Evolutionary conservation across 2,888 invertebrate species (phyloP).

Genomic region (Lydus trimaculatus): DNA sequence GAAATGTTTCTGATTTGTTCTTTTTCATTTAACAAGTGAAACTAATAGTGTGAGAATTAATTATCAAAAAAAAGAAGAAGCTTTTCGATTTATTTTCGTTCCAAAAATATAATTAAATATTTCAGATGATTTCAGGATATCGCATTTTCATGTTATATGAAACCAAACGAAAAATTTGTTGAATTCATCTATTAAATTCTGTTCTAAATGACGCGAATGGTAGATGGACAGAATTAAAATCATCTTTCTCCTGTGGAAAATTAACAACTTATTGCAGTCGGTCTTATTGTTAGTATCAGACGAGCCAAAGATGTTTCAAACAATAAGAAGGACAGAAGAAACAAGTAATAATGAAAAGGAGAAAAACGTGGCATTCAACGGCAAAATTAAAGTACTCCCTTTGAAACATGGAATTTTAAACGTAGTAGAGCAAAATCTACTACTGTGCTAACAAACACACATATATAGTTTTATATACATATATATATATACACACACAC

Average conservation of each 20-base stretch:
- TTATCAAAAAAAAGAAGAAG: not conserved
- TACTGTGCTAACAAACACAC: not conserved
- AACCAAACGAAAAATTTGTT: not conserved
- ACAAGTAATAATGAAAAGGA: not conserved
- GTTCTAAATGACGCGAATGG: too few species aligned
- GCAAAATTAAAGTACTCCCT: not conserved
- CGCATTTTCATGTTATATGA: too few species aligned
- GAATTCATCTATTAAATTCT: not conserved
- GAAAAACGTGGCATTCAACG: not conserved
- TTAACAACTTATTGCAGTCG: not conserved
- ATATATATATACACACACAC: not conserved
- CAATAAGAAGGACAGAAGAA: not conserved
- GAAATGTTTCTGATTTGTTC: not conserved
- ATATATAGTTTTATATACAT: not conserved
- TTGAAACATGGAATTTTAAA: not conserved
- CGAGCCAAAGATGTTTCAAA: not conserved
- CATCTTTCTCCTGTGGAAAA: not conserved
- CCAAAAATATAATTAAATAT: not conserved
- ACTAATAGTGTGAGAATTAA: not conserved
- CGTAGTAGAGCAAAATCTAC: slow-evolving; percentile 2
- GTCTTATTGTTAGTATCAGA: not conserved
- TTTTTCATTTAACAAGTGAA: not conserved
- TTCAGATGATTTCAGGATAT: not conserved
- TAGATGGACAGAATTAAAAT: too few species aligned
- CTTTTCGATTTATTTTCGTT: not conserved